Percentiles rank a stretch among this genome's conserved stretches.
phyloP scores from a whole-genome alignment of 2,888 invertebrate species.

The Lasioglossum zephyrum region DNA sequence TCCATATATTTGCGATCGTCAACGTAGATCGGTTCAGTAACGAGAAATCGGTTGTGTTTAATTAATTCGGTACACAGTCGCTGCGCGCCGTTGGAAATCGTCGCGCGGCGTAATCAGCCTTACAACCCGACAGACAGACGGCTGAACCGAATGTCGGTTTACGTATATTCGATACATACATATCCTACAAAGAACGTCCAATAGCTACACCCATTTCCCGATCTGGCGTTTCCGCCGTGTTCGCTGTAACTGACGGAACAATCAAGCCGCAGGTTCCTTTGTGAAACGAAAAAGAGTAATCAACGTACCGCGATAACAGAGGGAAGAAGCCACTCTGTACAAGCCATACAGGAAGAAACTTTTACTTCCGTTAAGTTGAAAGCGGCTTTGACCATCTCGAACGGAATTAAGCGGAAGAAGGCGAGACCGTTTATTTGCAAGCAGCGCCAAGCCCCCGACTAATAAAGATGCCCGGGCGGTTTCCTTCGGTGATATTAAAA shows the following conservation, averaged over 20 bases:
- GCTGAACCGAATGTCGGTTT: not conserved
- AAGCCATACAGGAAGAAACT: constrained; percentile 8
- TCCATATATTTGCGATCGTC: not conserved
- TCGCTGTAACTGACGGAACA: constrained; percentile 6
- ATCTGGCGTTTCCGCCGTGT: not conserved
- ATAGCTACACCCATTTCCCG: not conserved
- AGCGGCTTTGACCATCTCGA: constrained; percentile 30
- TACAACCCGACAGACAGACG: not conserved
- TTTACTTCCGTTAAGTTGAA: constrained; percentile 30
- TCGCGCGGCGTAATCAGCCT: not conserved
- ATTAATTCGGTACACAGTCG: not conserved
- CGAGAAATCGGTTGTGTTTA: not conserved
- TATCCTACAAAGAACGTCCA: not conserved
- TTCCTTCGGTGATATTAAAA: constrained; percentile 44
- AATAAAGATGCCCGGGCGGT: constrained; percentile 25
- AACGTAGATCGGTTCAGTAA: not conserved
- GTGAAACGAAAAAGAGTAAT: constrained; percentile 20
- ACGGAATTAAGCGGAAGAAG: constrained; percentile 19
- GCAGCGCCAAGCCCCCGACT: not conserved
- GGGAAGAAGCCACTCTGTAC: not conserved
- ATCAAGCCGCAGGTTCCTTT: not conserved
- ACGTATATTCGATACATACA: not conserved
- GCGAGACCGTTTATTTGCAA: constrained; percentile 20
- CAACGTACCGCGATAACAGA: constrained; percentile 18
- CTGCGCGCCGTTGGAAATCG: not conserved